phyloP scores from a whole-genome alignment of 2,888 invertebrate genomes.

The Tetropium fuscum region DNA sequence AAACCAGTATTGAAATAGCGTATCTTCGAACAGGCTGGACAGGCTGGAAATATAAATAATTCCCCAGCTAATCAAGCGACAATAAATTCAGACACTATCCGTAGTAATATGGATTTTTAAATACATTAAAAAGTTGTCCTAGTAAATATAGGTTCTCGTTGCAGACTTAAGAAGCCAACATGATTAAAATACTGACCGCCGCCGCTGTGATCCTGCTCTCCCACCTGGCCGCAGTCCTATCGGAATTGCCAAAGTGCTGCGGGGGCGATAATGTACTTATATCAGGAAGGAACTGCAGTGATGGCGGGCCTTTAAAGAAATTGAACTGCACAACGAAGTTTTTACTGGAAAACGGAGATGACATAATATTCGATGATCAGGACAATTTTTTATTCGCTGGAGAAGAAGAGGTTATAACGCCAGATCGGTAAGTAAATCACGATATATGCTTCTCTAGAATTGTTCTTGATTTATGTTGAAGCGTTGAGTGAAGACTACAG shows the following conservation, averaged over 20 bases:
- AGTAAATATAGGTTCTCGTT: too few species aligned
- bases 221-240: background rate
- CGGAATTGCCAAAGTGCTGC: background rate
- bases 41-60: too few species aligned
- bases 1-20: too few species aligned
- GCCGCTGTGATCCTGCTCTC: background rate
- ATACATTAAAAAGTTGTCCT: too few species aligned
- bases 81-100: too few species aligned
- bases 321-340: slow-evolving; percentile 3
- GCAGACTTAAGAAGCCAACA: too few species aligned
- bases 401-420: background rate
- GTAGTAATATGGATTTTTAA: too few species aligned
- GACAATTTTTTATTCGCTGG: background rate
- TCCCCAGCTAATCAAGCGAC: too few species aligned
- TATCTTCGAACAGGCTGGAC: too few species aligned
- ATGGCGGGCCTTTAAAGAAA: background rate
- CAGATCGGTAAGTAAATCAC: slow-evolving; percentile 10
- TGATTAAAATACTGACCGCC: background rate
- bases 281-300: background rate
- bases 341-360: background rate
- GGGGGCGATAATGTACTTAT: background rate
- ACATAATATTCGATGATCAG: background rate
- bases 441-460: too few species aligned
- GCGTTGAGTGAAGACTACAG: too few species aligned
- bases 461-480: too few species aligned